Percentiles rank a stretch among this genome's conserved stretches.
Conservation (phyloP, 1,140 invertebrate genomes). For the Macrotrachela quadricornifera region DNA sequence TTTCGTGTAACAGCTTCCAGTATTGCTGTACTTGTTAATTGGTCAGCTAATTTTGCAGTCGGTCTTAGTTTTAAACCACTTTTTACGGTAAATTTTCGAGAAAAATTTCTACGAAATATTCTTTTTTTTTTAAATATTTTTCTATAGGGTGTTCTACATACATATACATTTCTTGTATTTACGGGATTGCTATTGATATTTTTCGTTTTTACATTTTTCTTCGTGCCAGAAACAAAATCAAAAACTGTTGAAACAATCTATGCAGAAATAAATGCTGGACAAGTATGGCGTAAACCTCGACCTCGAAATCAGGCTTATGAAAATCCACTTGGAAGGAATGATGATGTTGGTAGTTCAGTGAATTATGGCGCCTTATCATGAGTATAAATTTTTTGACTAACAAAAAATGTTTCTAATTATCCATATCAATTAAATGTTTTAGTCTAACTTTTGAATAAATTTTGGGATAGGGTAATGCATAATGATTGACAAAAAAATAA, state of each 20-base stretch:
- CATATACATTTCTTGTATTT: constrained; percentile 92
- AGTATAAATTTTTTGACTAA: no score
- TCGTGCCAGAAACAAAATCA: constrained; percentile 95
- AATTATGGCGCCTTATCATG: no score
- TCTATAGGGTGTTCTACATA: constrained; percentile 55
- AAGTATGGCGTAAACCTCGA: no score
- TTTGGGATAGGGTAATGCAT: no score
- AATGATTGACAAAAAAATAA: no score
- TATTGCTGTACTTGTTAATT: constrained; percentile 12
- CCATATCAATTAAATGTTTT: no score
- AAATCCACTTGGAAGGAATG: no score
- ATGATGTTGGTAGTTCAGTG: no score
- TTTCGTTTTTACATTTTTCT: constrained; percentile 89
- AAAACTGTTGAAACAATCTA: constrained; percentile 59
- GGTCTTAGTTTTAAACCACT: constrained; percentile 13
- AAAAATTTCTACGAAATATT: not conserved
- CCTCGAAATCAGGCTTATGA: no score
- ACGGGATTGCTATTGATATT: constrained; percentile 79
- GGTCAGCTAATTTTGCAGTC: constrained; percentile 12
- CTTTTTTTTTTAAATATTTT: constrained; percentile 26
- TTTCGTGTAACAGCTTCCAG: constrained; percentile 12
- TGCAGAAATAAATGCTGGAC: no score
- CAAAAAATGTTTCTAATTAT: no score
- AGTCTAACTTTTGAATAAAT: no score
- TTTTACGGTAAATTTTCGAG: not conserved